These are phyloP conservation scores for Phaetusa simplex DNA, from an alignment of 2,113 vertebrate species.

Conservation along the genomic window DNA sequence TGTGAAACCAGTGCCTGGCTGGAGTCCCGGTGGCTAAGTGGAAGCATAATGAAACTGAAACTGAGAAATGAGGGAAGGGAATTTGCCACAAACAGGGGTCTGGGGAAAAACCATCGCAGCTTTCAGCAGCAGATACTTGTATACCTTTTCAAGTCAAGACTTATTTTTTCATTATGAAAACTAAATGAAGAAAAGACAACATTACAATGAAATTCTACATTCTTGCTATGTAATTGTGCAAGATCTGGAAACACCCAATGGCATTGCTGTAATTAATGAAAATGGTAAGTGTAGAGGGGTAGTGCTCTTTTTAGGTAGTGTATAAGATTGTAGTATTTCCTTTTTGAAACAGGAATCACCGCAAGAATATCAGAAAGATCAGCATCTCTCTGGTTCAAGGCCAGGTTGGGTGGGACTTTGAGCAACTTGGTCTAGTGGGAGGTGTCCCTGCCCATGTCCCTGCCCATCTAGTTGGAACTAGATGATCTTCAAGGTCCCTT, in stretches of 20 bases:
- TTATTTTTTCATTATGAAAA: neutral
- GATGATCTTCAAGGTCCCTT: too few species aligned
- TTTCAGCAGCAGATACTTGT: neutral
- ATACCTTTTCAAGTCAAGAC: neutral
- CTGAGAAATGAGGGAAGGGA: neutral
- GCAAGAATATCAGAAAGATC: neutral
- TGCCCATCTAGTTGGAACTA: too few species aligned
- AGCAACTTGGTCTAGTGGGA: too few species aligned
- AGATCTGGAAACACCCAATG: neutral
- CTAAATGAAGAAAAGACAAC: neutral
- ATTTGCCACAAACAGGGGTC: neutral
- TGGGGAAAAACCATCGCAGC: neutral
- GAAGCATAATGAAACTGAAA: neutral
- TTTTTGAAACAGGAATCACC: neutral
- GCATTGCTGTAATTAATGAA: neutral
- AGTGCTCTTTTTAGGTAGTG: neutral
- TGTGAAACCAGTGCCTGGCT: neutral
- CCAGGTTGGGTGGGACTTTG: too few species aligned
- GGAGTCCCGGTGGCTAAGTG: neutral
- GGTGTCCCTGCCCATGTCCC: too few species aligned
- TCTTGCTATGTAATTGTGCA: neutral
- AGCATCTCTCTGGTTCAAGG: neutral
- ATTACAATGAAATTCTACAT: neutral
- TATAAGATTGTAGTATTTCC: neutral
- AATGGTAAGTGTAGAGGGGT: neutral